Conservation (phyloP, 1,140 invertebrate genomes). For the Drosophila ambigua region DNA sequence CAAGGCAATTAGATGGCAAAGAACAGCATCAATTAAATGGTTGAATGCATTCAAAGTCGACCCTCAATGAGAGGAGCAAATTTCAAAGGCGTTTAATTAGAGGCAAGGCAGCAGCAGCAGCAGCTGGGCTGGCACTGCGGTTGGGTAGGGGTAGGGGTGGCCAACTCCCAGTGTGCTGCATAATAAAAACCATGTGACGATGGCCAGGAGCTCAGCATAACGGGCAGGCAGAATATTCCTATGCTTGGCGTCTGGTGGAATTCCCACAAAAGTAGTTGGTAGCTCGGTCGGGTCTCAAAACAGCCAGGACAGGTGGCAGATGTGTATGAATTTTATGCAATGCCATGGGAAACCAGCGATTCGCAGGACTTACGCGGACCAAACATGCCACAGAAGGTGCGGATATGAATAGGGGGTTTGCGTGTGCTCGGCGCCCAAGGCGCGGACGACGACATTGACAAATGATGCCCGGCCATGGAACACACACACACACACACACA, state of each 20-base stretch:
- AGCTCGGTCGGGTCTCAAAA: background rate
- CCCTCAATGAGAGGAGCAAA: constrained; percentile 22
- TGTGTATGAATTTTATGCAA: constrained; percentile 53
- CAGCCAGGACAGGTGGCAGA: constrained; percentile 29
- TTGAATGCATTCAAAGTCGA: constrained; percentile 28
- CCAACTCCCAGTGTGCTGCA: constrained; percentile 22
- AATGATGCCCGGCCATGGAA: constrained; percentile 64
- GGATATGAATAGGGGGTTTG: constrained; percentile 54
- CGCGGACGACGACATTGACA: constrained; percentile 71
- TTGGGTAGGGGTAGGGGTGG: background rate
- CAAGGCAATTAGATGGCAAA: constrained; percentile 34
- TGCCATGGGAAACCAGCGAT: constrained; percentile 47
- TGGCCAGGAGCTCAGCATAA: constrained; percentile 27
- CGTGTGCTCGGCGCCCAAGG: constrained; percentile 47
- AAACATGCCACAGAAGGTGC: constrained; percentile 58
- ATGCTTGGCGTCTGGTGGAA: no score
- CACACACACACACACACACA: constrained; percentile 18
- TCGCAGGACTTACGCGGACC: constrained; percentile 64
- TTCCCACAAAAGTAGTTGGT: constrained; percentile 1
- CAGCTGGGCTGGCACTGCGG: constrained; percentile 12
- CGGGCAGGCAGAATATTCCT: no score
- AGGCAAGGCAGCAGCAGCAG: constrained; percentile 11
- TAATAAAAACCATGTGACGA: constrained; percentile 38
- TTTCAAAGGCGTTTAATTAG: constrained; percentile 56
- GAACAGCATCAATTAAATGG: constrained; percentile 31